Conservation (phyloP, 2,888 invertebrate species). For the Parelbella ahira region DNA sequence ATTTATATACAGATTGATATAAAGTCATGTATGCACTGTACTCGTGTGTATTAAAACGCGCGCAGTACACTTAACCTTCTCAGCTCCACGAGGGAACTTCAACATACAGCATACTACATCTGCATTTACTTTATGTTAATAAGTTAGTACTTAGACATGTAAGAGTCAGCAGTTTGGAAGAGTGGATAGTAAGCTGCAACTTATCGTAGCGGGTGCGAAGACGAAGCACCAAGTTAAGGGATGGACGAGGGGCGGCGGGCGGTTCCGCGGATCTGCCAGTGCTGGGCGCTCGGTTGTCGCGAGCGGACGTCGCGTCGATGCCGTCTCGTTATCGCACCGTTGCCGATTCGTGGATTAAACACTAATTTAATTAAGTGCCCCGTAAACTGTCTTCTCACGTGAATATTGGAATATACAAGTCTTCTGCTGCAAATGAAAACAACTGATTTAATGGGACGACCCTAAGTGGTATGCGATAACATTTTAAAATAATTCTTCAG, state of each 20-base stretch:
- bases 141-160: constrained; percentile 51
- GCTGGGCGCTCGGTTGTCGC: constrained; percentile 62
- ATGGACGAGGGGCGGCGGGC: constrained; percentile 53
- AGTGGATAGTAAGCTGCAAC: constrained; percentile 47
- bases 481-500: constrained; percentile 10
- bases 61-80: too few species aligned
- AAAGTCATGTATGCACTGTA: too few species aligned
- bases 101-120: constrained; percentile 50
- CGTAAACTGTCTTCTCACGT: constrained; percentile 61
- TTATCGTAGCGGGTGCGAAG: constrained; percentile 54
- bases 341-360: constrained; percentile 30
- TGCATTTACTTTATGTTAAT: constrained; percentile 75
- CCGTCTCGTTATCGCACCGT: constrained; percentile 37
- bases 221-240: constrained; percentile 43
- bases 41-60: too few species aligned
- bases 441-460: constrained; percentile 31
- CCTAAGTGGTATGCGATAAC: constrained; percentile 22
- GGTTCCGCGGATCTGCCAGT: constrained; percentile 56
- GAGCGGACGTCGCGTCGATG: constrained; percentile 53
- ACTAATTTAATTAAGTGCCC: constrained; percentile 70
- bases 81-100: constrained; percentile 29
- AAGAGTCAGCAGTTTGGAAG: constrained; percentile 60
- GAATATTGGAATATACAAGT: constrained; percentile 44
- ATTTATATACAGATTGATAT: too few species aligned
- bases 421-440: constrained; percentile 46